Evolutionary conservation across 2,113 vertebrate species (phyloP).

Genomic region (Gymnorhina tibicen): DNA sequence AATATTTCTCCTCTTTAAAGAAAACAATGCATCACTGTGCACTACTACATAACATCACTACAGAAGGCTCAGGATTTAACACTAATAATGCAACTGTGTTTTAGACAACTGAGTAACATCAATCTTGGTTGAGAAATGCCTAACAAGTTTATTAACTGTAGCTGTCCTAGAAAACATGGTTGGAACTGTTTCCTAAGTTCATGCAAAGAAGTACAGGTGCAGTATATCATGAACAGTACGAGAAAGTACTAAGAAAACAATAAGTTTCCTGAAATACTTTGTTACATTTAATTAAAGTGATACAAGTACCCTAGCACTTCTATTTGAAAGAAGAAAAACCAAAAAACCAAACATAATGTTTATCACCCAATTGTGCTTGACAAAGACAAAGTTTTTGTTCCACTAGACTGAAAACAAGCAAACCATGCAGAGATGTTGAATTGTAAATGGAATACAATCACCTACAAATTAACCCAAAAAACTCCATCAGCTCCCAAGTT

Average conservation of each 20-base stretch:
- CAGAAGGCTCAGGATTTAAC: neutral
- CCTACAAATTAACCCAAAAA: neutral
- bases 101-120: neutral
- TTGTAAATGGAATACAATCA: neutral
- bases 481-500: fast-evolving
- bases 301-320: neutral
- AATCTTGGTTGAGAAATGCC: neutral
- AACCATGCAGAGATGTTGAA: neutral
- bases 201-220: neutral
- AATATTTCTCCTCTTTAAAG: neutral
- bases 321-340: neutral
- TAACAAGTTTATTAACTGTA: neutral
- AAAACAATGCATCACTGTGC: neutral
- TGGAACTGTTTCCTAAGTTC: neutral
- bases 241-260: neutral
- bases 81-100: neutral
- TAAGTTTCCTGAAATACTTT: neutral
- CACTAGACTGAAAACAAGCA: neutral
- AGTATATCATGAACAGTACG: fast-evolving
- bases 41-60: neutral
- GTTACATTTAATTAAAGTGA: neutral
- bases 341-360: neutral
- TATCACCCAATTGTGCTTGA: neutral
- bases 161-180: neutral
- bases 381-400: neutral